Base-by-base conservation (phyloP, 2,888 invertebrate genomes). In the Lamellibrachia columna region DNA sequence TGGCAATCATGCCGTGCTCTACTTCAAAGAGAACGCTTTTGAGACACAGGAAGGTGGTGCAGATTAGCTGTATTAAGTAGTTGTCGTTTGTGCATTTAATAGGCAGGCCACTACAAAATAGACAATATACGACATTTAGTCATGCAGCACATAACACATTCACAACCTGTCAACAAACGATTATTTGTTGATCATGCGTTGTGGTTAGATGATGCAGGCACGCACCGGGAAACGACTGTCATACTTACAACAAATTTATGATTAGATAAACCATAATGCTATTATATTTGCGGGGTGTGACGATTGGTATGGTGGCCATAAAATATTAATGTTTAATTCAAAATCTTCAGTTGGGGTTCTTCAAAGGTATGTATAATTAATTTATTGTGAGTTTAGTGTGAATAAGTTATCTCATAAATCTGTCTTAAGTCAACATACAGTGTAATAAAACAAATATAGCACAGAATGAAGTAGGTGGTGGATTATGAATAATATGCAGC, bases 21-120 rank as follows among this genome's bases (percentile, higher is more conserved):
- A 22, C 75, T 75, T 75, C 75, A 75, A 75, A 75, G 75, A 75
- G 75, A 22, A 75, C 7, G 6, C 75, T 75, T 75, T n/a, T 22
- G n/a, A 75, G 75, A 22, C 22, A 22, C 55, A 75, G 75, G 75
- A 75, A 75, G n/a, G 1, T 11, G n/a, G n/a, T n/a, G 75, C 75
- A 75, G 75, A 75, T 75, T 75, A 75, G 22, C 75, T 75, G 75
- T n/a, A 75, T 75, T 75, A 75, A 75, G 75, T 75, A 75, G 75
- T 75, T 75, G 75, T 75, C 22, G 75, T 3, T 75, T 0, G 22
- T 22, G 75, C 75, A 75, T 75, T 75, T 75, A 75, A 22, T 22
- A 22, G 75, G 22, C 75, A 11, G 22, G n/a, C 75, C 22, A 75
- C 15, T 6, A 75, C 15, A 75, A 1, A 75, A 6, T 75, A 11